Percentiles rank a stretch among this genome's conserved stretches.
Evolutionary conservation across 2,113 vertebrate species (phyloP).

Genomic region (Notarius quadriscutis): DNA sequence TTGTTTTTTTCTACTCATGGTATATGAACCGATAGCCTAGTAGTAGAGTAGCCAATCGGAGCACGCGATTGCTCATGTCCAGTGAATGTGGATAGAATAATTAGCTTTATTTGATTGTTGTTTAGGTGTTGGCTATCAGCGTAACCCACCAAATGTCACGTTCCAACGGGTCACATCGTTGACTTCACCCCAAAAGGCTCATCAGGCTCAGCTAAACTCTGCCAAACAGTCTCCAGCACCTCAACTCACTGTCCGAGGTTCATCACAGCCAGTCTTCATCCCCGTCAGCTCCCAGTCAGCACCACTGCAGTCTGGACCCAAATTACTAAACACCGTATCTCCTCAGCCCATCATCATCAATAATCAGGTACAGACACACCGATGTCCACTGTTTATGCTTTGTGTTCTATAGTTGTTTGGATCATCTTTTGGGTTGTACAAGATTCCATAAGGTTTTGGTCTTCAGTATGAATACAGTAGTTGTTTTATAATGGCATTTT

Average conservation of each 20-base stretch:
- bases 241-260: constrained; percentile 58
- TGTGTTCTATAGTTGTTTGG: background rate
- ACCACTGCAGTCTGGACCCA: constrained; percentile 61
- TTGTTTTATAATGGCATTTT: background rate
- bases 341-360: constrained; percentile 76
- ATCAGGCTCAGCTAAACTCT: constrained; percentile 62
- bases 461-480: background rate
- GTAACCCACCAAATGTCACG: constrained; percentile 32
- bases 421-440: background rate
- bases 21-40: too few species aligned
- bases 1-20: too few species aligned
- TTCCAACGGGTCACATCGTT: constrained; percentile 56
- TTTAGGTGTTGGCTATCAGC: constrained; percentile 43
- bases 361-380: constrained; percentile 73
- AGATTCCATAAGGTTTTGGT: background rate
- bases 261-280: constrained; percentile 65
- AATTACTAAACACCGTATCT: constrained; percentile 66
- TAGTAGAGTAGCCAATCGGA: too few species aligned
- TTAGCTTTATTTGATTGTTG: background rate
- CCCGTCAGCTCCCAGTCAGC: constrained; percentile 64
- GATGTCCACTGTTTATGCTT: background rate
- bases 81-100: too few species aligned
- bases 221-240: constrained; percentile 51
- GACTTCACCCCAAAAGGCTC: constrained; percentile 67
- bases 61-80: too few species aligned